Conservation (phyloP, 2,888 invertebrate species). For the Lasioglossum leucozonium region DNA sequence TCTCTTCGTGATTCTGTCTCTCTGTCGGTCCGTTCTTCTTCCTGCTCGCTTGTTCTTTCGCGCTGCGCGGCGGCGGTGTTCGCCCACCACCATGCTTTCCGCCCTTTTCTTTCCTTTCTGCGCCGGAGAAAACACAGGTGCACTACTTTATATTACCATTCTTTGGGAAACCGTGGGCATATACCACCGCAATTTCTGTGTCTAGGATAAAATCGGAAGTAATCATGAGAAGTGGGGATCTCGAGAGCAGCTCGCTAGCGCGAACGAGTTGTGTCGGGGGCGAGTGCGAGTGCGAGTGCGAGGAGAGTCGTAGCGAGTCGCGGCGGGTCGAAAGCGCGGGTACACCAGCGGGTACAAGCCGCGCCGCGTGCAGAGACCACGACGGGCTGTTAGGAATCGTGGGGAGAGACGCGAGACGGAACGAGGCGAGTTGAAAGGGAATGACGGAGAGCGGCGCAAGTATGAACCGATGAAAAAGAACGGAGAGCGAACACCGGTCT, state of each 20-base stretch:
- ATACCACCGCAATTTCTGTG: conserved; percentile 65
- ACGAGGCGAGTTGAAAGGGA: conserved; percentile 36
- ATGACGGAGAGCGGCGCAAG: conserved; percentile 41
- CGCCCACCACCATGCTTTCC: background rate
- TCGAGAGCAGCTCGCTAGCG: conserved; percentile 23
- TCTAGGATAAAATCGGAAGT: conserved; percentile 80
- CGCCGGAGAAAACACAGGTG: conserved; percentile 53
- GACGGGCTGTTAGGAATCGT: conserved; percentile 12
- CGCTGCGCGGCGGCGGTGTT: background rate
- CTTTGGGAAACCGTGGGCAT: conserved; percentile 60
- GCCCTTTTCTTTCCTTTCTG: conserved; percentile 27
- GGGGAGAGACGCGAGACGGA: conserved; percentile 33
- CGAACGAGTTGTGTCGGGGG: background rate
- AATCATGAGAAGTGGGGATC: conserved; percentile 81
- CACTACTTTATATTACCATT: conserved; percentile 69
- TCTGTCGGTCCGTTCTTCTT: background rate
- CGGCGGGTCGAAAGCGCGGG: background rate
- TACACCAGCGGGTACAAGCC: background rate
- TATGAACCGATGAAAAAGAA: conserved; percentile 40
- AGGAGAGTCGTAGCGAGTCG: background rate
- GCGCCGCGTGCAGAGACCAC: background rate
- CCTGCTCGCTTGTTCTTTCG: background rate
- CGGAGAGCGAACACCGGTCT: conserved; percentile 17
- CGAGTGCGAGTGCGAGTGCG: background rate
- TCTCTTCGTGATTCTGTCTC: background rate